Percentiles rank a stretch among this genome's conserved stretches.
phyloP scores from a whole-genome alignment of 2,888 invertebrate genomes.

The Dynastes hyllus region DNA sequence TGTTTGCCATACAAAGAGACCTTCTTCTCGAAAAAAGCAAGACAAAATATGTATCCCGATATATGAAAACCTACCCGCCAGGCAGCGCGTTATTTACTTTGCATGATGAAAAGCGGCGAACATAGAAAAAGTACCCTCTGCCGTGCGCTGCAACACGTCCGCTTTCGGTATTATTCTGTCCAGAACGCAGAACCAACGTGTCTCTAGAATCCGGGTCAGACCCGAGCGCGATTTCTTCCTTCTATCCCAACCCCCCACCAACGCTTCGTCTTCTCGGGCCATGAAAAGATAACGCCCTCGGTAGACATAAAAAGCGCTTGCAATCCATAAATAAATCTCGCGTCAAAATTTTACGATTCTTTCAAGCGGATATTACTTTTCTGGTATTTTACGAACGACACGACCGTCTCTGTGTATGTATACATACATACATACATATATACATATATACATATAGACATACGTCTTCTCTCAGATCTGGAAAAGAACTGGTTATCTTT shows the following conservation, averaged over 20 bases:
- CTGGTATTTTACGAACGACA: constrained; percentile 13
- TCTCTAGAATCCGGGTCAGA: constrained; percentile 4
- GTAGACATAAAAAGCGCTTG: constrained; percentile 32
- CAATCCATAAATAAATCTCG: constrained; percentile 44
- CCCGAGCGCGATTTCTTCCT: constrained; percentile 5
- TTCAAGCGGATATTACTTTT: constrained; percentile 43
- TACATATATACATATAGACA: background rate
- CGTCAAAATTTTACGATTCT: constrained; percentile 44
- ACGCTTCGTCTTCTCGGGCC: background rate
- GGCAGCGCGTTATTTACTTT: background rate
- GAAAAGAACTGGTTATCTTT: too few species aligned
- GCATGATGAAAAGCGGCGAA: background rate
- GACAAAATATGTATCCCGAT: background rate
- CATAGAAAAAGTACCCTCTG: background rate
- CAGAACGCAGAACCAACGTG: too few species aligned
- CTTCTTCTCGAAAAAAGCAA: background rate
- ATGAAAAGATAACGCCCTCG: constrained; percentile 34
- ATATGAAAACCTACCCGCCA: background rate
- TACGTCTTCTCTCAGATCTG: background rate
- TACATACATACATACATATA: background rate
- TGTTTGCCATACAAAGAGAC: background rate
- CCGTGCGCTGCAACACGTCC: background rate
- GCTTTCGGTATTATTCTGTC: background rate
- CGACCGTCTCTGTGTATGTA: background rate
- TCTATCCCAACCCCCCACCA: background rate